phyloP scores from a whole-genome alignment of 2,888 invertebrate species.

The Biston stratarius region DNA sequence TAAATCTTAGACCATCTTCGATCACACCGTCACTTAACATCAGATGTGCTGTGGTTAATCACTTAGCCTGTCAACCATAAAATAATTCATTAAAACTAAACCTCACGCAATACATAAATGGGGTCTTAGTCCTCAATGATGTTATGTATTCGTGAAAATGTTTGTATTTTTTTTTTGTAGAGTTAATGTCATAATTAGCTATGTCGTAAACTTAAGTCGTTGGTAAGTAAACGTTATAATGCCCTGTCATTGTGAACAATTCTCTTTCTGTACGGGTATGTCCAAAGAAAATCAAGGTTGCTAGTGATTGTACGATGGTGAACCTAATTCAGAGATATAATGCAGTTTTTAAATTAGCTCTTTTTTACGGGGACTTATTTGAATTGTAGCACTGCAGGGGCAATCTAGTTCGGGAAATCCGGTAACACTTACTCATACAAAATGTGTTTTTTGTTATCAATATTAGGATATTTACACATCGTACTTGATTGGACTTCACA shows the following conservation, averaged over 20 bases:
- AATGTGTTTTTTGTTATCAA: not conserved
- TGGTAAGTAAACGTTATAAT: conserved; percentile 15
- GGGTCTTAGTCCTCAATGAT: too few species aligned
- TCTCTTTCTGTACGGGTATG: conserved; percentile 9
- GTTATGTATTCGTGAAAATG: too few species aligned
- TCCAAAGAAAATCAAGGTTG: conserved; percentile 30
- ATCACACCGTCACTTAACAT: too few species aligned
- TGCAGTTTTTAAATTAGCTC: conserved; percentile 13
- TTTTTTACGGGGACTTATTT: conserved; percentile 4
- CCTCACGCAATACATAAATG: too few species aligned
- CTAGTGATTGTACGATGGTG: conserved; percentile 21
- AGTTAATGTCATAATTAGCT: conserved; percentile 1
- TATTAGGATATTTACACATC: too few species aligned
- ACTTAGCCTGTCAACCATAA: too few species aligned
- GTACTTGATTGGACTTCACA: too few species aligned
- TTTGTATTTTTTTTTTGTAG: not conserved
- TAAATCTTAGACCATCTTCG: too few species aligned
- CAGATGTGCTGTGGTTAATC: too few species aligned
- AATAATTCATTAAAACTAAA: too few species aligned
- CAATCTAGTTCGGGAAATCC: conserved; percentile 8
- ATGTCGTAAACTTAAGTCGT: conserved; percentile 19
- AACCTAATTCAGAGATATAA: conserved; percentile 12
- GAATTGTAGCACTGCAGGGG: conserved; percentile 4
- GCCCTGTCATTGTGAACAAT: conserved; percentile 25
- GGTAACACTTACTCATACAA: not conserved